These are phyloP conservation scores for Corythornis cristatus DNA, from an alignment of 2,113 vertebrate species.

Conservation along the genomic window DNA sequence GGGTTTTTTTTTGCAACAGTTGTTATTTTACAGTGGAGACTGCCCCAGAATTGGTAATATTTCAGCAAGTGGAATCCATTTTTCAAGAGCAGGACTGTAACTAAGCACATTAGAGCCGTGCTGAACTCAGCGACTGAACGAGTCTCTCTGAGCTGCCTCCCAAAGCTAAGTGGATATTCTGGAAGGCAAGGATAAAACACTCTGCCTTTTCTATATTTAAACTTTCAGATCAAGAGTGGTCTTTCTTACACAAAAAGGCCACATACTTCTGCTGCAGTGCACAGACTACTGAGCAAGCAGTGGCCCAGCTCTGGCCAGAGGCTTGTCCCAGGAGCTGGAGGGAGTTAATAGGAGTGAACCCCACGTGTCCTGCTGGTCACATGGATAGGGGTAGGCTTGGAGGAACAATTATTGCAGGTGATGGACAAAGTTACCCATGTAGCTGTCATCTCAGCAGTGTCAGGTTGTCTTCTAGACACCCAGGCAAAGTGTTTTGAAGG, in stretches of 20 bases:
- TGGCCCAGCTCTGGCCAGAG: neutral
- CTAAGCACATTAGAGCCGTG: slow-evolving; percentile 44
- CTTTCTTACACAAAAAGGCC: neutral
- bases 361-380: neutral
- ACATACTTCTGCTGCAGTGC: neutral
- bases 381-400: neutral
- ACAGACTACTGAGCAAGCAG: neutral
- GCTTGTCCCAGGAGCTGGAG: neutral
- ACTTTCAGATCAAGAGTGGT: neutral
- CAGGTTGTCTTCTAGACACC: neutral
- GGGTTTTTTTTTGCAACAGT: neutral
- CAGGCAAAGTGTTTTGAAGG: neutral
- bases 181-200: slow-evolving; percentile 27
- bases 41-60: slow-evolving; percentile 21
- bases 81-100: slow-evolving; percentile 52
- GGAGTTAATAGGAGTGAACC: neutral
- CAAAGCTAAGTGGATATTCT: slow-evolving; percentile 49
- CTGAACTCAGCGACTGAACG: slow-evolving; percentile 47
- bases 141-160: slow-evolving; percentile 14
- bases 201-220: slow-evolving; percentile 20
- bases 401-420: neutral
- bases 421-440: neutral
- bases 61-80: slow-evolving; percentile 48
- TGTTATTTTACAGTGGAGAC: neutral
- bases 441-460: neutral